phyloP scores from a whole-genome alignment of 2,113 vertebrate genomes.

The Catharus bicknelli region DNA sequence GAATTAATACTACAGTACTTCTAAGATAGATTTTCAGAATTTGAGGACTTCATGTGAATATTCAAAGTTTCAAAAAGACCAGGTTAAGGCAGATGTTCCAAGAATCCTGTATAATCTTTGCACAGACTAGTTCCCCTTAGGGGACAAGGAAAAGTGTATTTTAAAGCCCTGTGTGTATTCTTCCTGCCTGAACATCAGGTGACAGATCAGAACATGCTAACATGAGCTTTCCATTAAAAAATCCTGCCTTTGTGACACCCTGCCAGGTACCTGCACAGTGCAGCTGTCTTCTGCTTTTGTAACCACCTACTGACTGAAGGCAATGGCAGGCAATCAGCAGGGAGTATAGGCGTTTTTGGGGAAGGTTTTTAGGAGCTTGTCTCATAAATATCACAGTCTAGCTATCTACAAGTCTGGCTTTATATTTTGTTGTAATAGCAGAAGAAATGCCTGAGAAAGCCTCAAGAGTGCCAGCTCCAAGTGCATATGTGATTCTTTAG shows the following conservation, averaged over 20 bases:
- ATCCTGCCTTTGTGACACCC: background rate
- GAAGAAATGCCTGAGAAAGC: background rate
- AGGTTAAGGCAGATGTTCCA: background rate
- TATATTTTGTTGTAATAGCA: background rate
- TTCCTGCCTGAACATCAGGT: background rate
- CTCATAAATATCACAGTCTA: background rate
- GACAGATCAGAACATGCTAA: background rate
- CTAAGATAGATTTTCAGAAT: background rate
- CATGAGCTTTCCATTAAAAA: background rate
- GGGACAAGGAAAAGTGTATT: background rate
- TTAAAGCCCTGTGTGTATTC: background rate
- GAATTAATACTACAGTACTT: background rate
- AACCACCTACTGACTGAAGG: background rate
- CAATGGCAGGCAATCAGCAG: background rate
- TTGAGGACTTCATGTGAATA: background rate
- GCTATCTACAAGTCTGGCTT: background rate
- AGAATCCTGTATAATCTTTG: background rate
- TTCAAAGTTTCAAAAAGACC: background rate
- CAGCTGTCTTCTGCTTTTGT: conserved; percentile 9
- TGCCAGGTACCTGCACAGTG: background rate
- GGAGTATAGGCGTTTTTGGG: background rate
- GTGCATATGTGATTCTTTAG: background rate
- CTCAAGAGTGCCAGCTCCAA: background rate
- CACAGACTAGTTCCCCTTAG: background rate
- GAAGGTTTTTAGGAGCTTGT: background rate